Conservation (phyloP, 2,797 vertebrate genomes). For the Takifugu ocellatus region DNA sequence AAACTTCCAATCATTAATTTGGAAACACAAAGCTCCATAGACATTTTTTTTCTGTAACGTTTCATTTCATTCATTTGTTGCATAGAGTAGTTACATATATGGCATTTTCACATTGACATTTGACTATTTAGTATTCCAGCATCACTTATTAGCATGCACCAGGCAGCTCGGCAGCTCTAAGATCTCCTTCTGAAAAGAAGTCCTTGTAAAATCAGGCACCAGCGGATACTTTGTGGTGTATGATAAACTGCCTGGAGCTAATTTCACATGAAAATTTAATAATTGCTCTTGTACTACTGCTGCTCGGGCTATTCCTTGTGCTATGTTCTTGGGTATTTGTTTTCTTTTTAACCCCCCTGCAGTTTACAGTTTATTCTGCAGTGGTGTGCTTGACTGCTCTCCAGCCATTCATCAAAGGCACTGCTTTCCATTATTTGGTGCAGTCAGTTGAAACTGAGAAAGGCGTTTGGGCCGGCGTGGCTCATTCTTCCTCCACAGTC, state of each 20-base stretch:
- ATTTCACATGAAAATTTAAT: slow-evolving; percentile 51
- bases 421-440: slow-evolving; percentile 80
- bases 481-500: slow-evolving; percentile 70
- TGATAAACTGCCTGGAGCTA: slow-evolving; percentile 48
- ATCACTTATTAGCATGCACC: slow-evolving; percentile 37
- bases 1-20: not conserved
- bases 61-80: slow-evolving; percentile 1
- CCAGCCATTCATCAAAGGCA: slow-evolving; percentile 75
- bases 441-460: slow-evolving; percentile 79
- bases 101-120: slow-evolving; percentile 6
- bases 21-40: too few relatives aligned
- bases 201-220: slow-evolving; percentile 32
- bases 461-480: slow-evolving; percentile 65
- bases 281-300: slow-evolving; percentile 60
- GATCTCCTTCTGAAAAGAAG: slow-evolving; percentile 38
- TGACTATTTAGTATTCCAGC: slow-evolving; percentile 2
- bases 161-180: slow-evolving; percentile 18
- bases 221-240: slow-evolving; percentile 30
- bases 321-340: slow-evolving; percentile 66
- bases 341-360: slow-evolving; percentile 66
- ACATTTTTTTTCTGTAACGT: too few relatives aligned
- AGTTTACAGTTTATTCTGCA: slow-evolving; percentile 74
- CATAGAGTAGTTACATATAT: not conserved
- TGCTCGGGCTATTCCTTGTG: slow-evolving; percentile 50
- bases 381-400: slow-evolving; percentile 70